Evolutionary conservation across 2,113 vertebrate species (phyloP).

Genomic region (Siphamia tubifer): DNA sequence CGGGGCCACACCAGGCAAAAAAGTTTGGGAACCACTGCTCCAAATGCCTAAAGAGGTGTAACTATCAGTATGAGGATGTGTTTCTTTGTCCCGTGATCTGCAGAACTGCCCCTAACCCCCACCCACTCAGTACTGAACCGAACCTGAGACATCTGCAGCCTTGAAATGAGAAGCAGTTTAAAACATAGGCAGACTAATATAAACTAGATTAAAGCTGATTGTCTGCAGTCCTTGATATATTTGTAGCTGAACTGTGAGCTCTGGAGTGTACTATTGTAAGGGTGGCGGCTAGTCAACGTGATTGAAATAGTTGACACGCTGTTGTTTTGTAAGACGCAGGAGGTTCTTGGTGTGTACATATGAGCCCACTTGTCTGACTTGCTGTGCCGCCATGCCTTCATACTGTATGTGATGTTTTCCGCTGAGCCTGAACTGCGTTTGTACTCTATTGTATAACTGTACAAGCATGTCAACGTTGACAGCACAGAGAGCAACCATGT

Average conservation of each 20-base stretch:
- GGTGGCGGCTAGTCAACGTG: conserved; percentile 12
- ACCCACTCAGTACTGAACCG: background rate
- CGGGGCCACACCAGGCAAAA: no score
- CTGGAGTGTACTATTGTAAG: conserved; percentile 11
- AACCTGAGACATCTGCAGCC: background rate
- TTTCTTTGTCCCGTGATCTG: no score
- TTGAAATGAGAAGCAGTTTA: background rate
- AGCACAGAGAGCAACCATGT: conserved; percentile 37
- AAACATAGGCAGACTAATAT: background rate
- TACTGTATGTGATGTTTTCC: conserved; percentile 13
- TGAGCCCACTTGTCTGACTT: background rate
- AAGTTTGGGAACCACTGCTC: no score
- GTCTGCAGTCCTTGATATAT: conserved; percentile 5
- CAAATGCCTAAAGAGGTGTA: background rate
- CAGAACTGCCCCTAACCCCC: background rate
- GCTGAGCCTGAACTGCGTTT: conserved; percentile 3
- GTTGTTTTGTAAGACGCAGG: background rate
- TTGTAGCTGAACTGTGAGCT: conserved; percentile 1
- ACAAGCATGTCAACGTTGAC: conserved; percentile 15
- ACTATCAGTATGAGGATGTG: background rate
- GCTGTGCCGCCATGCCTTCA: background rate
- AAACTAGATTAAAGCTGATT: conserved; percentile 5
- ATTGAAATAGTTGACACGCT: conserved; percentile 18
- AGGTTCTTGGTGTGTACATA: background rate
- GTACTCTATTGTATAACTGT: conserved; percentile 16